Evolutionary conservation across 2,888 invertebrate genomes (phyloP), one percentile per base, ranked within the genome.

Genomic region (Notocelia uddmanniana): DNA sequence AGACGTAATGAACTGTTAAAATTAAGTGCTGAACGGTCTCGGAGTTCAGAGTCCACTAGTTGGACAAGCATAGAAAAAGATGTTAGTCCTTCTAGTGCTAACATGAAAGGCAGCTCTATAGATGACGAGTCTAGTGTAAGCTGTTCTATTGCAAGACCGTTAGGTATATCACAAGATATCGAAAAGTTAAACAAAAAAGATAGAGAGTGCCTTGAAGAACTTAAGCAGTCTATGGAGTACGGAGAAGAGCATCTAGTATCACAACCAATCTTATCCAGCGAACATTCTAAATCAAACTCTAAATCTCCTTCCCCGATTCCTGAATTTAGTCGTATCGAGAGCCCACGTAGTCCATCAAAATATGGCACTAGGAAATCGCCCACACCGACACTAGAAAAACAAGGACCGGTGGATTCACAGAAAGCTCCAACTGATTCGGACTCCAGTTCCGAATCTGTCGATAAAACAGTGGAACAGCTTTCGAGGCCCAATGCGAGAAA

Each of bases 51-150:
- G 81, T 96, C 96, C 0, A 96, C 95, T 41, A 97, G 97, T 0
- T 97, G 97, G 96, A 97, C 97, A 0, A 96, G 96, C 79, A 95
- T 96, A n/a, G 96, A 96, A 83, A 96, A 96, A 85, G 96, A 96
- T 82, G 90, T 92, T 0, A 96, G 96, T 80, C 96, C 96, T 11
- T 94, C 93, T 1, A 92, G 94, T 78, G 91, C 94, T 13, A 93
- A 95, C 73, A 95, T 95, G 73, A 96, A 96, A 85, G 96, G 96
- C 57, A 95, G 95, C 80, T 95, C 95, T 0, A 90, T 95, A 21
- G 96, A 96, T 57, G 96, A 96, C 75, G 96, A 96, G 83, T 96
- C 96, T 0, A 96, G 96, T 85, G 95, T 96, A 0, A 96, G 96
- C 85, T 97, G 97, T 84, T 97, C 97, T 0, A 97, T 97, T 79